Percentiles rank a stretch among this genome's conserved stretches.
These are phyloP conservation scores for Drosophila pullipes DNA, from an alignment of 2,888 invertebrate genomes.

Conservation along the genomic window DNA sequence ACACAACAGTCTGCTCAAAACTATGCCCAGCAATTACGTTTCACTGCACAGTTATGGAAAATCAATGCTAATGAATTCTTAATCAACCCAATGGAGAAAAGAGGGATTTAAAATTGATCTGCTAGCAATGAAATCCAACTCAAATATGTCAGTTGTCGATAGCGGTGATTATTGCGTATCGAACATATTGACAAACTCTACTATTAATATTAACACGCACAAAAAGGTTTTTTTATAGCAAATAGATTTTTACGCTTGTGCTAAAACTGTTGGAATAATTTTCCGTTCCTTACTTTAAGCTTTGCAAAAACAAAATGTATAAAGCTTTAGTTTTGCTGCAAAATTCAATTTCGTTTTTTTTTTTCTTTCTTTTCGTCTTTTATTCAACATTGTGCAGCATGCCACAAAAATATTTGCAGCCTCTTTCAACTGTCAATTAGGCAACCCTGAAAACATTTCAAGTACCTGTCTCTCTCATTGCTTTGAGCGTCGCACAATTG, in stretches of 20 bases:
- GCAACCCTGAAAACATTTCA: constrained; percentile 18
- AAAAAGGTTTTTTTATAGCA: too few relatives aligned
- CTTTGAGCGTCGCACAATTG: constrained; percentile 13
- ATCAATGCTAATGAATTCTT: constrained; percentile 10
- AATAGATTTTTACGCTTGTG: not conserved
- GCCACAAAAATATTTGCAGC: constrained; percentile 17
- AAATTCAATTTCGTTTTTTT: not conserved
- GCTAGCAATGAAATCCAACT: not conserved
- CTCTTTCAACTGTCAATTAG: constrained; percentile 24
- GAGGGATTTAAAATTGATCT: constrained; percentile 9
- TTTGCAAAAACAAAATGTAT: not conserved
- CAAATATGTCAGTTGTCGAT: not conserved
- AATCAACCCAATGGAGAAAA: not conserved
- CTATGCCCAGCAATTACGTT: constrained; percentile 33
- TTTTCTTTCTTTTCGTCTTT: not conserved
- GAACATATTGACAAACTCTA: not conserved
- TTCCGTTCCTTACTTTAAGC: not conserved
- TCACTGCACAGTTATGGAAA: constrained; percentile 33
- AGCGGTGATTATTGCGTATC: not conserved
- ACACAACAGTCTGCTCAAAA: constrained; percentile 7
- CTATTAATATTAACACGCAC: not conserved
- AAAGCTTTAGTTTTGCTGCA: not conserved
- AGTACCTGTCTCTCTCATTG: constrained; percentile 11
- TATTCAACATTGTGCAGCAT: not conserved
- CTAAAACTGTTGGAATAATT: not conserved